Evolutionary conservation across 2,888 invertebrate genomes (phyloP), one percentile per base, ranked within the genome.

Genomic region (Latrodectus hesperus): DNA sequence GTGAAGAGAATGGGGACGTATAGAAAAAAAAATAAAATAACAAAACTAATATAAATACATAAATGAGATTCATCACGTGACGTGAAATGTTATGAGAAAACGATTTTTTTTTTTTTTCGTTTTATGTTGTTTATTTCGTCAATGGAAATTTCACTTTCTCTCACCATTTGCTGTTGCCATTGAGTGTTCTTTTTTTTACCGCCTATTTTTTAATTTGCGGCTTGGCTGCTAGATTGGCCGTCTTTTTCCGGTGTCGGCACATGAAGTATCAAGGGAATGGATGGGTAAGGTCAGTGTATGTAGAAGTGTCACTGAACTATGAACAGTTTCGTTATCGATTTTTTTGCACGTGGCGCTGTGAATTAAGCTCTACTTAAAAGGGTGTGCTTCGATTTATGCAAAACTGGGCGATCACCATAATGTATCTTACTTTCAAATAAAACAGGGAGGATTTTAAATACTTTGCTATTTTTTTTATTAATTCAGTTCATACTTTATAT

Each of bases 221-320:
- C 60, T 60, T n/a, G 60, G 16, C n/a, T n/a, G 70, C 16, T 38
- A 26, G 16, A 49, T 49, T 38, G 70, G 38, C 22, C 12, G 26
- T 49, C 70, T 70, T 70, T 70, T 70, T 70, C 70, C 70, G 70
- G 70, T 70, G 70, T 70, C 70, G 70, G 49, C 70, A 60, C 14
- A n/a, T 16, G n/a, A 6, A 11, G 12, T n/a, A 60, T 60, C 60
- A 60, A 60, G 60, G 60, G 60, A 38, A 38, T 4, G 38, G 60
- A 60, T 60, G 60, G 82, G 26, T 11, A 65, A 55, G 77, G 84
- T 84, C 84, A 75, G 68, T 76, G 74, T 38, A 38, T 38, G 83
- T 70, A 68, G 71, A 51, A 55, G 72, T 78, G 84, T 84, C 84
- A 84, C 78, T 84, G 84, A 84, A 84, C 84, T 72, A 60, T 60